phyloP scores from a whole-genome alignment of 1,140 invertebrate genomes.

The Drosophila punjabiensis region DNA sequence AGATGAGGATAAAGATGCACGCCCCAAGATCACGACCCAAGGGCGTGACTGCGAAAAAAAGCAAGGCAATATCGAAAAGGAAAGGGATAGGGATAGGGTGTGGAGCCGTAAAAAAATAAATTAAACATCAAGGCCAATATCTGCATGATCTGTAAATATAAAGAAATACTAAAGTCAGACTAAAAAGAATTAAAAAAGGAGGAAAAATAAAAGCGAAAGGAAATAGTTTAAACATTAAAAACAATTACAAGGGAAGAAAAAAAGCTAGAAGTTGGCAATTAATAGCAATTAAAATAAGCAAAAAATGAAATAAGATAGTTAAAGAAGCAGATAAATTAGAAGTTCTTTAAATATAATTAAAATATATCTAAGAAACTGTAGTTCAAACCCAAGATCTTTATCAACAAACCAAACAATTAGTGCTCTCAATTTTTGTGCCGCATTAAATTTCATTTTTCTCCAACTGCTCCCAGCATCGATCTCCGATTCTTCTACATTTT shows the following conservation, averaged over 20 bases:
- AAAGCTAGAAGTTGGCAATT: background rate
- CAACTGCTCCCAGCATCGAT: slow-evolving; percentile 7
- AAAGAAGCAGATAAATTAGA: too few species aligned
- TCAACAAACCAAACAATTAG: slow-evolving; percentile 10
- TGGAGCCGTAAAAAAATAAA: slow-evolving; percentile 25
- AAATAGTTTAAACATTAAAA: background rate
- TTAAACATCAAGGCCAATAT: slow-evolving; percentile 41
- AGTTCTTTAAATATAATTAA: background rate
- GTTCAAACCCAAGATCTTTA: background rate
- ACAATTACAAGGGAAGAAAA: background rate
- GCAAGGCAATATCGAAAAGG: slow-evolving; percentile 19
- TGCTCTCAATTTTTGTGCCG: slow-evolving; percentile 60
- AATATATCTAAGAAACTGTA: background rate
- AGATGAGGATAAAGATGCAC: slow-evolving; percentile 24
- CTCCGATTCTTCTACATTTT: slow-evolving; percentile 5
- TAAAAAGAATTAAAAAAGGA: slow-evolving; percentile 19
- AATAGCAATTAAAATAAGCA: background rate
- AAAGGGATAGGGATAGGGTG: slow-evolving; percentile 5
- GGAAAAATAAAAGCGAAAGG: background rate
- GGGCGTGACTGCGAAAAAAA: slow-evolving; percentile 54
- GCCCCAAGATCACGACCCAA: slow-evolving; percentile 47
- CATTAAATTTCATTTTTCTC: slow-evolving; percentile 57
- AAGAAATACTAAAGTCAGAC: slow-evolving; percentile 1
- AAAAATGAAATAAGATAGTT: too few species aligned
- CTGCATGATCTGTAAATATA: slow-evolving; percentile 33